Base-by-base conservation (phyloP, 2,113 vertebrate genomes). In the Corynorhinus townsendii region DNA sequence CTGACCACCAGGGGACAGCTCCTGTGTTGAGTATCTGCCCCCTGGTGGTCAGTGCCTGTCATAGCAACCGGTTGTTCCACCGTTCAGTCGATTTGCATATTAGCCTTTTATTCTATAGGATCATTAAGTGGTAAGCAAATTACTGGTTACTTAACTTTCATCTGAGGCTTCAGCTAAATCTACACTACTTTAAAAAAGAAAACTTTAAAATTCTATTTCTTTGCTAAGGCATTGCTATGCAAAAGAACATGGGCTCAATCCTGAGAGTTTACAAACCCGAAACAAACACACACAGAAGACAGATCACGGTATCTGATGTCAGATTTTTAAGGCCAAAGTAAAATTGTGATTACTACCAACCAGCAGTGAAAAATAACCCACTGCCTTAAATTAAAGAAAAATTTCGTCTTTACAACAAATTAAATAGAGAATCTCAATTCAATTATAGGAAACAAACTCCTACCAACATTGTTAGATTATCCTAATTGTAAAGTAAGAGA, bases 281-380 rank as follows among this genome's bases (percentile, higher is more conserved):
- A 56, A 76, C 20, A 84, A 26, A 68, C 1, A 73, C 7, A 54
- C 4, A 72, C 28, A 80, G 76, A 24, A 82, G 33, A 73, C 5
- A 86, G 22, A 95, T 47, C 56, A 22, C 22, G 59, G 26, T 88
- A 94, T 49, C 49, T 79, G 86, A 47, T 80, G 77, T 66, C 84
- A 93, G 30, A 11, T 83, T 92, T 73, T 93, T 89, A 90, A 97
- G 40, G 91, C 76, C 94, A 97, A 97, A 98, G 98, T 97, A 97
- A 97, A 98, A 98, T 96, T 96, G 89, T 97, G 97, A 98, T 98
- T 98, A 97, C 89, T 97, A 97, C 80, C 90, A 96, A 97, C 80
- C 83, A 62, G 96, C 95, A 98, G 6, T 75, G 97, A 98, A 98
- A 89, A 90, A 96, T 97, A 97, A 98, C 92, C 93, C 97, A 95